Conservation (phyloP, 2,797 vertebrate genomes). For the Xenops minutus region DNA sequence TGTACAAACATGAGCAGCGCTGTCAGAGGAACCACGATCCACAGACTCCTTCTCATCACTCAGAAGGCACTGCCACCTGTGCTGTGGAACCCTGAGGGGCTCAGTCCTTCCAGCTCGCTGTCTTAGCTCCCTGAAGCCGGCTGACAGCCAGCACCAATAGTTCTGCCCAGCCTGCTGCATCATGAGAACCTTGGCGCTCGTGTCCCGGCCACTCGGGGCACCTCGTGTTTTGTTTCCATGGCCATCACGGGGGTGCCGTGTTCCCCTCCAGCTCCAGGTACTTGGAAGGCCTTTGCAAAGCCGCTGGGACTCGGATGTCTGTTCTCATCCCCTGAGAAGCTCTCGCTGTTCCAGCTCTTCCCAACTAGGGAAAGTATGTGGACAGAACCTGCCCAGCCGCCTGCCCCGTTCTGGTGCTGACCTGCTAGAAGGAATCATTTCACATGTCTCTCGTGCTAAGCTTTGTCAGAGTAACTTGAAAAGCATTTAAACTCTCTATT, state of each 20-base stretch:
- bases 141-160: background rate
- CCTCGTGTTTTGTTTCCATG: rapidly evolving
- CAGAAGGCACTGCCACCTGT: background rate
- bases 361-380: conserved; percentile 14
- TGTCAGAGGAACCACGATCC: background rate
- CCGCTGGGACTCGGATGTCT: background rate
- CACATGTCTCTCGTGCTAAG: rapidly evolving
- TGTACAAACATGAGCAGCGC: rapidly evolving
- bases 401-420: background rate
- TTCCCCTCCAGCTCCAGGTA: background rate
- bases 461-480: background rate
- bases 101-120: rapidly evolving
- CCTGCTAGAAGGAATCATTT: background rate
- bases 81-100: background rate
- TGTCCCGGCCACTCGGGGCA: background rate
- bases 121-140: background rate
- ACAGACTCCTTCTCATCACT: background rate
- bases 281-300: background rate
- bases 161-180: background rate
- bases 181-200: rapidly evolving
- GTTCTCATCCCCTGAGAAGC: background rate
- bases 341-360: background rate
- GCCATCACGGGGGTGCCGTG: rapidly evolving
- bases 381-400: background rate
- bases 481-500: background rate